Conservation (phyloP, 2,888 invertebrate species). For the Keiferia lycopersicella region DNA sequence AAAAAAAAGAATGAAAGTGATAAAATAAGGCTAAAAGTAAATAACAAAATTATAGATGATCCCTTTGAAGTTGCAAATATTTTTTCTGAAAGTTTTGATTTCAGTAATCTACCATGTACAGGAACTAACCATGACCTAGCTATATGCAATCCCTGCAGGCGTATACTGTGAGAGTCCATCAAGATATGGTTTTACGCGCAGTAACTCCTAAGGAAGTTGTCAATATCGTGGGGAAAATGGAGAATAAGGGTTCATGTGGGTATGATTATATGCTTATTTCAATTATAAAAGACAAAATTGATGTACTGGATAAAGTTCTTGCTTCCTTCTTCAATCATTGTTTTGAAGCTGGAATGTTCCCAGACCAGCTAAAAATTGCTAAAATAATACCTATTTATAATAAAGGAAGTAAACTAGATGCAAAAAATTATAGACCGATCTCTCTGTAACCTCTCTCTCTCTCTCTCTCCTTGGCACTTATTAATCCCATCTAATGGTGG, state of each 20-base stretch:
- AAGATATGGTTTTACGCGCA: not conserved
- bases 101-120: no score
- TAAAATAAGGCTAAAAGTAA: not conserved
- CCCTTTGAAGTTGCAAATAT: not conserved
- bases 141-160: no score
- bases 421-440: constrained; percentile 20
- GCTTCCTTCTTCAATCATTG: not conserved
- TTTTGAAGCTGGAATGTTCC: not conserved
- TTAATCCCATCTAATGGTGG: no score
- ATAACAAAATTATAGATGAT: not conserved
- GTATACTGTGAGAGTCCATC: not conserved
- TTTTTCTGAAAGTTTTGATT: not conserved
- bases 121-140: no score
- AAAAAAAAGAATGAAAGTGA: no score
- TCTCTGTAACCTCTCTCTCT: no score
- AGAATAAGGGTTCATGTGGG: constrained; percentile 8
- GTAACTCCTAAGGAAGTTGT: not conserved
- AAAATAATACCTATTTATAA: constrained; percentile 16
- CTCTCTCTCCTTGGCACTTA: no score
- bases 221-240: constrained; percentile 12
- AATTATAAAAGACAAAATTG: constrained; percentile 14
- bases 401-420: not conserved
- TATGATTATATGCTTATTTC: constrained; percentile 15
- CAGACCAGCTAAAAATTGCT: not conserved
- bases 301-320: not conserved